Base-by-base conservation (phyloP, 2,888 invertebrate genomes). In the Amiota mariae region DNA sequence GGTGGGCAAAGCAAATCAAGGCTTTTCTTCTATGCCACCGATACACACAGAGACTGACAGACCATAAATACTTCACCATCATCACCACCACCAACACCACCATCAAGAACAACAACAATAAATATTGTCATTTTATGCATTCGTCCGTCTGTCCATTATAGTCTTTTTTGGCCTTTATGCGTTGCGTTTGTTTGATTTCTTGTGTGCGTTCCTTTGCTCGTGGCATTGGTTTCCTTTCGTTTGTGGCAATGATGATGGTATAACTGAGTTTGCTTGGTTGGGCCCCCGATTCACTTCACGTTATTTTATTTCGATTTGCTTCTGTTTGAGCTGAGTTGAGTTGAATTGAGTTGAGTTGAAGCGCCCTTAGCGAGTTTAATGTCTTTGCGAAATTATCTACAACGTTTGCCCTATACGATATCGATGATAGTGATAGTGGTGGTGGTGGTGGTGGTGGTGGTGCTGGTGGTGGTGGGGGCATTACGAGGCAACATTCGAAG, bases 81-180 rank as follows among this genome's bases (percentile, higher is more conserved):
- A 36, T 6, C 24, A 24, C 3, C 24, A 3, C 24, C 36, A 36
- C 8, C 36, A 36, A 2, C 36, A 36, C 36, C 36, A 36, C 36
- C 36, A 36, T 36, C 36, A 36, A 36, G 36, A 36, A 36, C 36
- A 36, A 36, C 36, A 36, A 36, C 36, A 36, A 36, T 36, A 36
- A 36, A 47, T 70, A 49, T 51, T 57, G 59, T 11, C 56, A 66
- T 54, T 20, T 18, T 24, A 36, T 36, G 51, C 24, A 8, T 51
- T 48, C 48, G 49, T 68, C 48, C 54, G n/a, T 67, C 71, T 56
- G 49, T 73, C 68, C 73, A 64, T 73, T 72, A 73, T 67, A 24
- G 10, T 59, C 12, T 54, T 36, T 49, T 18, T 68, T 24, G 18
- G 11, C 49, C 68, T 63, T 46, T 72, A 66, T 73, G 66, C 73